A percentile compares a stretch with the other conserved stretches of the same genome.
Evolutionary conservation across 92 coral and sea anemone genomes (phyloP).

Genomic region (Pocillopora grandis): DNA sequence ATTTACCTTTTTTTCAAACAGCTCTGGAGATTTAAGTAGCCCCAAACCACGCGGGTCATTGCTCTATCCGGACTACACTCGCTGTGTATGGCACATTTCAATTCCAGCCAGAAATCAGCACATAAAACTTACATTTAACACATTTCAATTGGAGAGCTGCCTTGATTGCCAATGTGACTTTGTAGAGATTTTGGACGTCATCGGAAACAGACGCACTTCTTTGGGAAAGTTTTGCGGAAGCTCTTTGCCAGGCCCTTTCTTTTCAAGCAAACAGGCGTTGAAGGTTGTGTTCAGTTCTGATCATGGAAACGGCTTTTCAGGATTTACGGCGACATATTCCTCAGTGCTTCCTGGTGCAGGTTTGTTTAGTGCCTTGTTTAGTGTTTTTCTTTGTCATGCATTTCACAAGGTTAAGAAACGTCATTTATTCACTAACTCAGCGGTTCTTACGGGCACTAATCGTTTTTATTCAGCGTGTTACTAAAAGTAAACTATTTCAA

Average conservation of each 20-base stretch:
- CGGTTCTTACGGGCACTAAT: too few relatives aligned
- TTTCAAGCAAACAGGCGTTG: constrained; percentile 48
- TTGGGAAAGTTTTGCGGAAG: constrained; percentile 62
- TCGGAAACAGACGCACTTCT: constrained; percentile 33
- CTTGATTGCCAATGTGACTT: constrained; percentile 59
- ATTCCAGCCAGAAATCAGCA: constrained; percentile 25
- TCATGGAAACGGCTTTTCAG: constrained; percentile 52
- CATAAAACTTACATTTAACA: constrained; percentile 41
- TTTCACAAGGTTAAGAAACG: too few relatives aligned
- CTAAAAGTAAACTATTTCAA: too few relatives aligned
- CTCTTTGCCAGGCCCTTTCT: constrained; percentile 52
- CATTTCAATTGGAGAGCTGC: constrained; percentile 38
- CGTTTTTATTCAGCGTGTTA: too few relatives aligned
- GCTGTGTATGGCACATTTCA: constrained; percentile 52
- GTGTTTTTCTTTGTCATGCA: too few relatives aligned
- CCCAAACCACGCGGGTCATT: constrained; percentile 1
- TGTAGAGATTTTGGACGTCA: constrained; percentile 54
- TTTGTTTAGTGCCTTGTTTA: not conserved
- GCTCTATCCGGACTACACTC: constrained; percentile 43
- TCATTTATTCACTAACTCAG: too few relatives aligned
- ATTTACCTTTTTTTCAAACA: not conserved
- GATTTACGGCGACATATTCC: constrained; percentile 53
- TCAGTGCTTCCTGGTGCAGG: constrained; percentile 46
- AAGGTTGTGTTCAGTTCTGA: constrained; percentile 59
- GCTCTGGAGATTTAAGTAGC: constrained; percentile 10